Evolutionary conservation across 2,113 vertebrate genomes (phyloP).

Genomic region (Varanus komodoensis): DNA sequence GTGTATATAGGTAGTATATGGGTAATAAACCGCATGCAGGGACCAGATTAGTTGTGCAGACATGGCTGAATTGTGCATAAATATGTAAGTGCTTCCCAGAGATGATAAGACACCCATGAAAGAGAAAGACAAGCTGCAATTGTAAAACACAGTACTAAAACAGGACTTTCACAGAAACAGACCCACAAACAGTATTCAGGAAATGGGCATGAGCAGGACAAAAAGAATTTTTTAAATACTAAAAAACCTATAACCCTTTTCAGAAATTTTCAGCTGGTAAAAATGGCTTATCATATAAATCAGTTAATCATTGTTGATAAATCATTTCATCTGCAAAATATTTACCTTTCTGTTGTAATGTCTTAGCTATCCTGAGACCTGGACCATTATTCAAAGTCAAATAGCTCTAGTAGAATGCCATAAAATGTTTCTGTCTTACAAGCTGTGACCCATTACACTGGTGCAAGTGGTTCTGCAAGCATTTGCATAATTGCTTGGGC

Average conservation of each 20-base stretch:
- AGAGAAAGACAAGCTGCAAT: not conserved
- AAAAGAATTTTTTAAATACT: not conserved
- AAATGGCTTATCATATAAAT: not conserved
- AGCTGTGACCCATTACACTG: too few species aligned
- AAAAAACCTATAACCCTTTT: not conserved
- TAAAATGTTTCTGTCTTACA: too few species aligned
- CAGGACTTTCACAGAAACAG: not conserved
- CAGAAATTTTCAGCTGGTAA: not conserved
- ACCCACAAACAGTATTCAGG: not conserved
- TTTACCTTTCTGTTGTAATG: not conserved
- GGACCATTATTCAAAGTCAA: too few species aligned
- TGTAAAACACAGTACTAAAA: not conserved
- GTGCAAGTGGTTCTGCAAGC: too few species aligned
- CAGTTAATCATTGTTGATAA: not conserved
- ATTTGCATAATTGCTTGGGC: too few species aligned
- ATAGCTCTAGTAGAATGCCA: too few species aligned
- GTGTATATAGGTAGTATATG: not conserved
- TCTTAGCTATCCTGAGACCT: not conserved
- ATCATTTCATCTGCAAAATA: not conserved
- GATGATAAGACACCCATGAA: not conserved
- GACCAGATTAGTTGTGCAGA: not conserved
- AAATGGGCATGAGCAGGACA: not conserved
- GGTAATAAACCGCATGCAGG: not conserved
- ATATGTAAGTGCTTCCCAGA: not conserved
- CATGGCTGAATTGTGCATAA: not conserved